Evolutionary conservation across 2,797 vertebrate genomes (phyloP).

Genomic region (Pteronotus mesoamericanus): DNA sequence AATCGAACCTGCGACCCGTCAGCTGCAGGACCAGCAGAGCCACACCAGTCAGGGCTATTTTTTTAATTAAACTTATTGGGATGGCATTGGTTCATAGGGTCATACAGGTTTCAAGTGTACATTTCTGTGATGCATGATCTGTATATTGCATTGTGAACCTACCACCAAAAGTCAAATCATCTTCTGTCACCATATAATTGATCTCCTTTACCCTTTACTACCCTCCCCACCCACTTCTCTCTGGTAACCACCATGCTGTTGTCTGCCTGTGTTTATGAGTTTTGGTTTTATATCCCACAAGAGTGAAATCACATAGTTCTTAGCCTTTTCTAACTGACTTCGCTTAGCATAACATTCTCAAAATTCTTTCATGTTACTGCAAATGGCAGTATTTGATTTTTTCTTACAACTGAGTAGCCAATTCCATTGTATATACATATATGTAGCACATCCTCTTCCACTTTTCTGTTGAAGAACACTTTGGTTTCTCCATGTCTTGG

Average conservation of each 20-base stretch:
- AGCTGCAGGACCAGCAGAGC: background rate
- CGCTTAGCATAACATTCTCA: background rate
- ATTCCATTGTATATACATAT: too few species aligned
- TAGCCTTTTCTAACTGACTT: background rate
- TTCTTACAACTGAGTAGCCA: background rate
- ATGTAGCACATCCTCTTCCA: background rate
- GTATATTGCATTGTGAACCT: background rate
- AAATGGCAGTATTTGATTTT: background rate
- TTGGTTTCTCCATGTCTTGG: background rate
- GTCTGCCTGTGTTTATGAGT: background rate
- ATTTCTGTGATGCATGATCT: background rate
- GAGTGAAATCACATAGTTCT: background rate
- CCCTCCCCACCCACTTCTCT: background rate
- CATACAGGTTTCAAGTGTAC: background rate
- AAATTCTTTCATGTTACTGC: background rate
- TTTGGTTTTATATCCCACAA: background rate
- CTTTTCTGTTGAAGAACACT: background rate
- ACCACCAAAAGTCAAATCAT: background rate
- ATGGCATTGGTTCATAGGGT: background rate
- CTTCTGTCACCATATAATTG: background rate
- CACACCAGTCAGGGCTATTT: background rate
- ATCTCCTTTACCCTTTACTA: background rate
- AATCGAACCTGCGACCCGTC: background rate
- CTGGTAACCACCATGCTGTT: background rate
- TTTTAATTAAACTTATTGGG: background rate